phyloP scores from a whole-genome alignment of 2,113 vertebrate genomes.

The Mesocricetus auratus region DNA sequence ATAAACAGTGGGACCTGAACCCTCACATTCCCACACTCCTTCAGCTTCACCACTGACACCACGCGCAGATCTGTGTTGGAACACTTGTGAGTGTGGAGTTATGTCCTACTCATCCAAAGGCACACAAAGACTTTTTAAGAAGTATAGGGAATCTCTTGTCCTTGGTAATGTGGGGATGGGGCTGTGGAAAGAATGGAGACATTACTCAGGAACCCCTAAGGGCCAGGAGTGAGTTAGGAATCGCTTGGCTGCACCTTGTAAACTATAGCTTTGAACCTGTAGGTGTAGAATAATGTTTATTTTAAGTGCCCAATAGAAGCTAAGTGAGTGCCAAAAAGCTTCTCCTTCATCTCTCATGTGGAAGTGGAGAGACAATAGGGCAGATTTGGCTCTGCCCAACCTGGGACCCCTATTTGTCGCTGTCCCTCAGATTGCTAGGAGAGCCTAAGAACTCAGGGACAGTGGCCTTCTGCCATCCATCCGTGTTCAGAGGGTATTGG shows the following conservation, averaged over 20 bases:
- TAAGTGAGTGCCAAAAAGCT: neutral
- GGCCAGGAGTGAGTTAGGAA: neutral
- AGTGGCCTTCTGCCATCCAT: rapidly evolving
- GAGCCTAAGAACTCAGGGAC: neutral
- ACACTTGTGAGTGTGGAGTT: neutral
- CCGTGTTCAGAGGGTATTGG: neutral
- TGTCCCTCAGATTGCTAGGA: neutral
- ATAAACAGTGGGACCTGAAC: neutral
- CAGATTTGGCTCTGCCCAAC: neutral
- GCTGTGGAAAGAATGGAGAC: neutral
- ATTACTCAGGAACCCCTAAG: neutral
- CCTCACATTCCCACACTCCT: neutral
- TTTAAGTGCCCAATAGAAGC: neutral
- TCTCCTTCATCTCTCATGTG: neutral
- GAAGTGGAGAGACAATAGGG: neutral
- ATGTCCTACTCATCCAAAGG: neutral
- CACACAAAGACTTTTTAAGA: neutral
- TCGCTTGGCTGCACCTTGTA: neutral
- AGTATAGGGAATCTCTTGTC: neutral
- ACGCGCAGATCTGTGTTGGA: neutral
- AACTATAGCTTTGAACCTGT: neutral
- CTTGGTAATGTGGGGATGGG: too few relatives aligned
- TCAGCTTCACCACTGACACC: neutral
- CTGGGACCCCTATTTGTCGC: neutral
- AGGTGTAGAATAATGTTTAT: neutral